phyloP scores from a whole-genome alignment of 2,888 invertebrate species.

The Biston betularia region DNA sequence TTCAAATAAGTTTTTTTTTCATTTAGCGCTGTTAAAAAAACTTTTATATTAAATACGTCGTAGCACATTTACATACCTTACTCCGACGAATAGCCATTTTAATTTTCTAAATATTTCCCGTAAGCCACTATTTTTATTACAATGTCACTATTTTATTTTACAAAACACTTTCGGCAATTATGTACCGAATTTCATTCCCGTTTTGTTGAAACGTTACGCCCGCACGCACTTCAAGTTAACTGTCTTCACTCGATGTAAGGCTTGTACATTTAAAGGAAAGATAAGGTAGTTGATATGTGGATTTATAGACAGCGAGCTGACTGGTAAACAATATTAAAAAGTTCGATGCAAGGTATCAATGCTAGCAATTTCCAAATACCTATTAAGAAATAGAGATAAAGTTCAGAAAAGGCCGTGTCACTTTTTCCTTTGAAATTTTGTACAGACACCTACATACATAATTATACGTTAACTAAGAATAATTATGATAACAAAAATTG shows the following conservation, averaged over 20 bases:
- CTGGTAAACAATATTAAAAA: too few species aligned
- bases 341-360: too few species aligned
- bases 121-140: constrained; percentile 32
- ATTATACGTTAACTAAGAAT: too few species aligned
- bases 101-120: constrained; percentile 45
- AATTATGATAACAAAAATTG: too few species aligned
- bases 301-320: not conserved
- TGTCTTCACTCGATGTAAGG: not conserved
- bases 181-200: not conserved
- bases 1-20: too few species aligned
- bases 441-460: too few species aligned
- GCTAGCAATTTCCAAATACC: too few species aligned
- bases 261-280: not conserved
- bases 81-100: constrained; percentile 82
- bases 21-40: too few species aligned
- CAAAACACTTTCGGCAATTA: constrained; percentile 24
- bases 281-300: not conserved
- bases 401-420: too few species aligned
- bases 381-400: too few species aligned
- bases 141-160: constrained; percentile 35
- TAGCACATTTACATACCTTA: constrained; percentile 66
- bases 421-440: too few species aligned
- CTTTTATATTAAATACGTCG: not conserved
- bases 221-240: not conserved
- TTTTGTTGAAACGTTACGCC: not conserved